Base-by-base conservation (phyloP, 2,888 invertebrate species). In the Mechanitis messenoides region DNA sequence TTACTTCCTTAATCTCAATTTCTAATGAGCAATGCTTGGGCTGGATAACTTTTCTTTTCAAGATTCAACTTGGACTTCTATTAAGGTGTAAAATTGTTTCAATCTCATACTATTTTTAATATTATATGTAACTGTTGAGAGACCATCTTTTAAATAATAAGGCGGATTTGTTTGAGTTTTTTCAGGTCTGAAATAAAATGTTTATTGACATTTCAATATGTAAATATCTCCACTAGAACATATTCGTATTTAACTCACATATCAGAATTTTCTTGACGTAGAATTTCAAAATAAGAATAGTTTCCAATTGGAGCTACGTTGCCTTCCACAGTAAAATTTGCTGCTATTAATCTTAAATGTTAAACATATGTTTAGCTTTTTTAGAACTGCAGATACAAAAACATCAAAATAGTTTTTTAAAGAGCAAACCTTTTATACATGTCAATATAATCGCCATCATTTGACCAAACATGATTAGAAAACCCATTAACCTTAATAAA, bases 371-470 rank as follows among this genome's bases (percentile, higher is more conserved):
- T 3, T 20, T 31, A 50, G 31, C 6, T 1, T 6, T 5, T 28
- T 50, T 50, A 20, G 20, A 20, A 20, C 20, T 20, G 20, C 20
- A 0, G 20, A 20, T 20, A 20, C 20, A 20, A 20, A 20, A 20
- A 47, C n/a, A 54, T 33, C 4, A 12, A n/a, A 54, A 54, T 33
- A 35, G 12, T 33, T 31, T 46, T 47, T 20, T 20, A 35, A 12
- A 47, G 9, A 20, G 31, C 65, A 78, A 81, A 87, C 93, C 93
- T 90, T 77, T 94, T 94, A 12, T 94, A 93, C 93, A 98, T 95
- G 78, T 98, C 97, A 77, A 96, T 96, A 83, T 97, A 97, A 82
- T 97, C 97, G 9, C 95, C 97, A 54, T 97, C 97, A 95, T 97
- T 96, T 45, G 96, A 97, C 94, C 96, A 97, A 80, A 94, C 97